phyloP scores from a whole-genome alignment of 2,113 vertebrate genomes.

The Romanogobio albipinnatus region DNA sequence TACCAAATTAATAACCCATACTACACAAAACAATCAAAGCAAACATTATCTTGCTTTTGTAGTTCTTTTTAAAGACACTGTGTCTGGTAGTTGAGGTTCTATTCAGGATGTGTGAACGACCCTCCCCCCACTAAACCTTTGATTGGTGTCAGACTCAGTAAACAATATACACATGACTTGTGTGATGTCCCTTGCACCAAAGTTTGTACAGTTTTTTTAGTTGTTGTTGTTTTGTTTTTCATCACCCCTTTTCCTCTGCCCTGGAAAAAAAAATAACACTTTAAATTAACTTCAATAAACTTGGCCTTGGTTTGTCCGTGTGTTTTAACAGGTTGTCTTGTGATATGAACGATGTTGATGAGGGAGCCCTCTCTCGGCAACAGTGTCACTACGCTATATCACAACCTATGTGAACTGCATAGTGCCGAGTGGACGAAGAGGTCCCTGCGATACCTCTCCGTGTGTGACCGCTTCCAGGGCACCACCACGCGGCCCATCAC shows the following conservation, averaged over 20 bases:
- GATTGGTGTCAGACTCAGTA: not conserved
- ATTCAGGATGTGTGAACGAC: not conserved
- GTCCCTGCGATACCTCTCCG: slow-evolving; percentile 9
- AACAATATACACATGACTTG: not conserved
- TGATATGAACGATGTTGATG: no score
- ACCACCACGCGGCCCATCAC: not conserved
- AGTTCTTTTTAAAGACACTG: no score
- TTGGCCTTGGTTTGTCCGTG: not conserved
- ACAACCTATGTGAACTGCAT: no score
- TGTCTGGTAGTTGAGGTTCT: not conserved
- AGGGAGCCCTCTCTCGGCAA: no score
- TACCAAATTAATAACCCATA: not conserved
- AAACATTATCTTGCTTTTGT: no score
- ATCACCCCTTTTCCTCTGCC: no score
- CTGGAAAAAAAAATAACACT: no score
- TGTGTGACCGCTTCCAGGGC: not conserved
- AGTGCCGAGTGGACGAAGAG: slow-evolving; percentile 5
- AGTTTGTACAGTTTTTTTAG: no score
- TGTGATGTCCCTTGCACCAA: no score
- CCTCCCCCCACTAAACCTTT: not conserved
- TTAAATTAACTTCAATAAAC: not conserved
- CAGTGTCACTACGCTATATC: no score
- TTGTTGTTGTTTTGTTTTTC: no score
- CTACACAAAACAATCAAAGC: not conserved
- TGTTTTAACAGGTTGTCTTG: slow-evolving; percentile 10